Evolutionary conservation across 2,888 invertebrate species (phyloP), one percentile per base, ranked within the genome.

Genomic region (Campoplex capitator): DNA sequence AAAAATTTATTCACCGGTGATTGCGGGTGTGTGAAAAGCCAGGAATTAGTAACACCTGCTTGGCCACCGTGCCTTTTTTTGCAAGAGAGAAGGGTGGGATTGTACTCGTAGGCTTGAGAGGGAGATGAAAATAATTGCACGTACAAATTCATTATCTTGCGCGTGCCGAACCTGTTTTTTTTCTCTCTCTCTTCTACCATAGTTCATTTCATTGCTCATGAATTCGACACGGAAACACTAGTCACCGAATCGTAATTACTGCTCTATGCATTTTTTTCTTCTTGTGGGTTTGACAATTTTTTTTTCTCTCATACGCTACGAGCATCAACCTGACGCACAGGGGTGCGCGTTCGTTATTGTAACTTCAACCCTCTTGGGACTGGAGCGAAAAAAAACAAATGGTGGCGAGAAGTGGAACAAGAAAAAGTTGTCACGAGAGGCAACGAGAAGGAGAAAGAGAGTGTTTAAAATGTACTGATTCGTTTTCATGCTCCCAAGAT

Each of bases 381-480:
- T 54, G n/a, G 32, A 70, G 67, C 58, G 84, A 79, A 73, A 68
- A 68, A 23, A 85, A 83, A 88, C 80, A 86, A 83, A 84, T 67
- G 80, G 82, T 51, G 56, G 51, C 42, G 80, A 83, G 70, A 87
- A 82, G 78, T 79, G 78, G 74, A 86, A 73, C 67, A 54, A 71
- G 65, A 75, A 80, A 70, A 87, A 71, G n/a, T 75, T 81, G 54
- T 62, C 79, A 80, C 45, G 45, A 67, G 73, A 73, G 56, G 38
- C 3, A 1, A 6, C 6, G 42, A 42, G 45, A 86, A 62, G 58
- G 58, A 88, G 28, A 58, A 13, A 58, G 62, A 62, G 32, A 18
- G 32, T 62, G 70, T 91, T 90, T 89, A 86, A 92, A 90, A 90
- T 88, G 86, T 85, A 83, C 87, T 88, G 90, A 91, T 91, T 92